Evolutionary conservation across 2,797 vertebrate species (phyloP), one percentile per base, ranked within the genome.

Genomic region (Lates japonicus): DNA sequence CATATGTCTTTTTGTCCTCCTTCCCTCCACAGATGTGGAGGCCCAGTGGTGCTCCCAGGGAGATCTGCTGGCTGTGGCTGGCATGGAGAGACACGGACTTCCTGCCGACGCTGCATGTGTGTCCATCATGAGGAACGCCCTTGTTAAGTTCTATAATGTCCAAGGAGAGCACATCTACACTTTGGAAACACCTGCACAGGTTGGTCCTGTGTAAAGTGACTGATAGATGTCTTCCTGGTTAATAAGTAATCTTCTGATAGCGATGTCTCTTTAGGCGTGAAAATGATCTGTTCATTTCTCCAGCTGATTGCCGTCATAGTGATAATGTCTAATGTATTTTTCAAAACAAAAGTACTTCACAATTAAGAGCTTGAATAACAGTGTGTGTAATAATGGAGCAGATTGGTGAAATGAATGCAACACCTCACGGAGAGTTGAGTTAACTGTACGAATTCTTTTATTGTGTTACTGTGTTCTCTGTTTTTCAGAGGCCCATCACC

Each of bases 31-130:
- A 99, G 98, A 99, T 91, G 97, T 99, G 78, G 98, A 99, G 82
- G 97, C 97, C 25, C 98, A 99, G 95, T 99, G 98, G 98, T 99
- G 98, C 85, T 98, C 98, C 1, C 97, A 99, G 94, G 98, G 98
- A 82, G 98, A 99, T 84, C 95, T 99, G 59, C 94, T 99, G 89
- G 98, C 98, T 10, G 98, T 99, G 59, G 98, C 98, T 69, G 98
- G 98, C 41, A 97, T 99, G 96, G 98, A 99, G 86, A 96, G 96
- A 89, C 97, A 98, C 39, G 94, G 90, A 48, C 95, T 96, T 44
- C 81, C 97, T 7, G 60, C 94, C 3, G 98, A 98, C 73, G 94
- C 98, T 22, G 91, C 93, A 81, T 96, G 94, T 17, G 93, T 95
- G 10, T 95, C 97, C 57, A 90, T 97, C 69, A 91, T 96, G 90